Evolutionary conservation across 2,113 vertebrate species (phyloP), one percentile per base, ranked within the genome.

Genomic region (Eolophus roseicapilla): DNA sequence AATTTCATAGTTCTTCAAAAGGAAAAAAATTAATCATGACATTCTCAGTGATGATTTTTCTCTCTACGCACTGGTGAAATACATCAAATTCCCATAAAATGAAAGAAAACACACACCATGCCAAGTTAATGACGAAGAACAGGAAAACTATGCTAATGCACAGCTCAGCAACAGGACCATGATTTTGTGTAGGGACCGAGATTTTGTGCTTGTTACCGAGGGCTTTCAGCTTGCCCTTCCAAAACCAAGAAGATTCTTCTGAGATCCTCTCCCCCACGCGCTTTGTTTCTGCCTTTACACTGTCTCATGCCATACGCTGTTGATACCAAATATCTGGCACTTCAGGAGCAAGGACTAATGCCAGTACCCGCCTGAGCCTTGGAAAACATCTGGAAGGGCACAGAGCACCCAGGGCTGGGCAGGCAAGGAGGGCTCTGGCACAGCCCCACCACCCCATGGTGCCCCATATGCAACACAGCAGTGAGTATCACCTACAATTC

Each of bases 1-100:
- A 89, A 92, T 96, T 95, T 95, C 60, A 83, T 88, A 94, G 81
- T 81, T 93, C 71, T 92, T 92, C 80, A 84, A 57, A 74, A 88
- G 52, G 81, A 91, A 86, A 95, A 94, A 96, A 96, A 94, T 65
- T 79, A 91, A 92, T 71, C 78, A 81, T 18, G 28, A 90, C 89
- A 91, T 83, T 94, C 89, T 94, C 75, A 80, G 81, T 52, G 81
- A 91, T 78, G 33, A 43, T 49, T 88, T 86, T 88, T 93, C 31
- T 37, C 44, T 78, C 57, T 79, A 60, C 23, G 17, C 86, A 65
- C 31, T 39, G 11, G 55, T 86, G 85, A 92, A 94, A 92, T 82
- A 83, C 39, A 96, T 93, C 85, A 95, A 86, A 85, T 91, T 94
- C 88, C 79, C 39, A 49, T 49, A 87, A 96, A 92, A 93, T 68